Evolutionary conservation across 2,797 vertebrate genomes (phyloP).

Genomic region (Meriones psammophilus): DNA sequence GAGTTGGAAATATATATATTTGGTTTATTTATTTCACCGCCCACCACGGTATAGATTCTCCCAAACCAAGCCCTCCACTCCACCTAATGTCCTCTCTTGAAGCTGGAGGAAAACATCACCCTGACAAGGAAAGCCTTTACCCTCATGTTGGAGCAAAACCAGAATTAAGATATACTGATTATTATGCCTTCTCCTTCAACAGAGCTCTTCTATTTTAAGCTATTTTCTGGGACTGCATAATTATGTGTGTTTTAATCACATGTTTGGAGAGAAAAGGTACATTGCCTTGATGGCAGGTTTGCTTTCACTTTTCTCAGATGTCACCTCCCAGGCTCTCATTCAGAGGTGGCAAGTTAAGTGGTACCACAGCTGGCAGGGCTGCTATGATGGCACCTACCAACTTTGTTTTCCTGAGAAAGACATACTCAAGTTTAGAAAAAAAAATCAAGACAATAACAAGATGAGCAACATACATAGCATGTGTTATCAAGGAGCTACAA

Average conservation of each 20-base stretch:
- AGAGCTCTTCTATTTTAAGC: slow-evolving; percentile 42
- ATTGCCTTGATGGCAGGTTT: slow-evolving; percentile 52
- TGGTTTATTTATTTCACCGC: background rate
- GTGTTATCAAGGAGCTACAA: slow-evolving; percentile 45
- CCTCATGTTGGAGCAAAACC: background rate
- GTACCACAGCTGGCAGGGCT: background rate
- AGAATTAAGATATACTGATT: slow-evolving; percentile 15
- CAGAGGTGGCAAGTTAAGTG: background rate
- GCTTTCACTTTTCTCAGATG: slow-evolving; percentile 38
- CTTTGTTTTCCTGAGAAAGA: slow-evolving; percentile 71
- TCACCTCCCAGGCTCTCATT: slow-evolving; percentile 24
- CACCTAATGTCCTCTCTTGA: background rate
- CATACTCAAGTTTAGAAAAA: slow-evolving; percentile 63
- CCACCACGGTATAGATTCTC: background rate
- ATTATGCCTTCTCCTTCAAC: background rate
- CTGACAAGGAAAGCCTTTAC: background rate
- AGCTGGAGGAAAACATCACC: background rate
- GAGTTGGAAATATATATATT: background rate
- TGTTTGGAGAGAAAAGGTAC: background rate
- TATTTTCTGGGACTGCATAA: slow-evolving; percentile 45
- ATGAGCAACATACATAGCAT: slow-evolving; percentile 74
- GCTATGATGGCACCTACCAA: slow-evolving; percentile 48
- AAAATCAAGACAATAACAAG: slow-evolving; percentile 55
- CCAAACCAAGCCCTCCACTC: background rate
- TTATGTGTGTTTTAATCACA: slow-evolving; percentile 27